Base-by-base conservation (phyloP, 1,140 invertebrate genomes). In the Musca vetustissima region DNA sequence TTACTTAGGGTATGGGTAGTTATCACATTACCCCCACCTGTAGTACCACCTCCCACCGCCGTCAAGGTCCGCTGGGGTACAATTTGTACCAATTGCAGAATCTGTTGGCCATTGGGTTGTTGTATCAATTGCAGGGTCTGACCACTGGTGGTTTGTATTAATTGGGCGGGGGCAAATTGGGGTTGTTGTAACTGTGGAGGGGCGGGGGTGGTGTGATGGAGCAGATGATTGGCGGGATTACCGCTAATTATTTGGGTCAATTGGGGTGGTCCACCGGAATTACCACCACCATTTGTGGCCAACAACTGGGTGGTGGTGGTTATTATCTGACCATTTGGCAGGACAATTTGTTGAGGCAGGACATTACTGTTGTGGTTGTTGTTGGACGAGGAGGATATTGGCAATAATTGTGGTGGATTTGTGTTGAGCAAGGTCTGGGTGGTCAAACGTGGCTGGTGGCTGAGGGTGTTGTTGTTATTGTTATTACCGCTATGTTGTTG, bases 291-390 rank as follows among this genome's bases (percentile, higher is more conserved):
- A 68, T 70, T 53, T 6, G 77, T 78, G 17, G 76, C 61, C 28
- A 82, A 73, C 43, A 81, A 74, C 66, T 82, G 78, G 3, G 78
- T 74, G 14, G 80, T 79, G n/a, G 79, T 81, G 15, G 81, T 77
- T 65, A 83, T 72, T n/a, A 82, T 73, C 67, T 82, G 80, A 11
- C 81, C 79, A 71, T 82, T 83, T 15, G 80, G 78, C 52, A 83
- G 69, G 14, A 83, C 73, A 11, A 83, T 75, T 70, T 81, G 80
- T 68, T 79, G 78, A 13, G 76, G 72, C 61, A 80, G 70, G 49
- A 72, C 70, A 6, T 69, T 28, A 8, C 3, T 28, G 3, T 9
- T 13, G 11, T 64, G 76, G 24, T 73, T 24, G 47, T 17, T 43
- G 14, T 9, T 14, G 28, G 64, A 64, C 28, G 28, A 28, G 6